These are phyloP conservation scores for Botrylloides violaceus DNA, from an alignment of 23 tunicate species.

Conservation along the genomic window DNA sequence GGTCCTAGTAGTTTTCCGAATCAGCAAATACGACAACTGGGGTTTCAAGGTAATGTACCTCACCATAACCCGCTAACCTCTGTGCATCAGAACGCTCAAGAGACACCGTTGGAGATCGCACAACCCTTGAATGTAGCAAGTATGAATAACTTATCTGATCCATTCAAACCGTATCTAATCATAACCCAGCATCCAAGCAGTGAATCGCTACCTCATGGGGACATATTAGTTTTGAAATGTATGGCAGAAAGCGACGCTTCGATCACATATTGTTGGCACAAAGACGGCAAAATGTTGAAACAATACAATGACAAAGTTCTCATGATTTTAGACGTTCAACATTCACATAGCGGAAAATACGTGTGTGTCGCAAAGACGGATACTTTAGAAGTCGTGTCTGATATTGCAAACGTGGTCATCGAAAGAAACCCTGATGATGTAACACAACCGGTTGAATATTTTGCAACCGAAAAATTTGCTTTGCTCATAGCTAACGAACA, in stretches of 20 bases:
- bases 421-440: background rate
- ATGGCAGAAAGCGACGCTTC: conserved; percentile 19
- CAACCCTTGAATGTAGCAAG: background rate
- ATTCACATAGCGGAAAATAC: background rate
- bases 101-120: background rate
- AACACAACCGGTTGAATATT: background rate
- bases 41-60: background rate
- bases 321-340: background rate
- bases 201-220: background rate
- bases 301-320: background rate
- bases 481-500: conserved; percentile 51
- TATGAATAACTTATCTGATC: conserved; percentile 23
- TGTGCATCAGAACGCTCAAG: background rate
- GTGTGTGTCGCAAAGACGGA: background rate
- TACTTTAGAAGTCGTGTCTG: background rate
- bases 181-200: conserved; percentile 5
- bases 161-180: conserved; percentile 6
- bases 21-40: background rate
- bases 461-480: conserved; percentile 75
- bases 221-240: conserved; percentile 1
- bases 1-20: background rate
- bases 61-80: background rate
- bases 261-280: conserved; percentile 4
- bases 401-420: background rate
- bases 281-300: background rate